Conservation (phyloP, 2,113 vertebrate species). For the Azemiops feae region DNA sequence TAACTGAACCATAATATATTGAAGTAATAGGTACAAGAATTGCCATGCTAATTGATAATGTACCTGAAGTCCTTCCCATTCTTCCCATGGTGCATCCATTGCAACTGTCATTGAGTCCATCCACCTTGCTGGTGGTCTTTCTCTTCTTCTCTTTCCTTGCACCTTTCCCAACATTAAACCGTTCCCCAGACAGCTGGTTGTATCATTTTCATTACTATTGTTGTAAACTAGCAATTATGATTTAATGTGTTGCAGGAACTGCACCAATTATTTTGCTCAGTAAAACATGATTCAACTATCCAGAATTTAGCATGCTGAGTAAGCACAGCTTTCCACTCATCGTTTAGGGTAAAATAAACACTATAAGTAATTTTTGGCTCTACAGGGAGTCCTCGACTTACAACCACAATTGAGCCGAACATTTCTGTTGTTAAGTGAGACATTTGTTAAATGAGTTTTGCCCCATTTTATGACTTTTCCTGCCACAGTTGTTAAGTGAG, state of each 20-base stretch:
- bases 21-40: neutral
- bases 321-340: neutral
- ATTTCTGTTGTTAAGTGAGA: neutral
- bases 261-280: neutral
- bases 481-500: neutral
- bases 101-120: neutral
- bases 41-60: neutral
- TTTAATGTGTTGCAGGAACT: neutral
- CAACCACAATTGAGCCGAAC: neutral
- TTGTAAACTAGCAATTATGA: neutral
- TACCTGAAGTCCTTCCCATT: neutral
- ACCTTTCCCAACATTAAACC: neutral
- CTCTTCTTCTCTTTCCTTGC: neutral
- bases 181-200: neutral
- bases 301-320: neutral
- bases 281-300: neutral
- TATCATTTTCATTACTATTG: neutral
- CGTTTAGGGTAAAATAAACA: neutral
- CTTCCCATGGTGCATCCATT: neutral
- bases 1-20: neutral
- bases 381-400: neutral
- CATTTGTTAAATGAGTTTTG: neutral
- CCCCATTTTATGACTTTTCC: neutral
- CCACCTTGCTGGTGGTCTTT: neutral
- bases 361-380: neutral